phyloP scores from a whole-genome alignment of 2,113 vertebrate genomes.

The Platichthys stellatus region DNA sequence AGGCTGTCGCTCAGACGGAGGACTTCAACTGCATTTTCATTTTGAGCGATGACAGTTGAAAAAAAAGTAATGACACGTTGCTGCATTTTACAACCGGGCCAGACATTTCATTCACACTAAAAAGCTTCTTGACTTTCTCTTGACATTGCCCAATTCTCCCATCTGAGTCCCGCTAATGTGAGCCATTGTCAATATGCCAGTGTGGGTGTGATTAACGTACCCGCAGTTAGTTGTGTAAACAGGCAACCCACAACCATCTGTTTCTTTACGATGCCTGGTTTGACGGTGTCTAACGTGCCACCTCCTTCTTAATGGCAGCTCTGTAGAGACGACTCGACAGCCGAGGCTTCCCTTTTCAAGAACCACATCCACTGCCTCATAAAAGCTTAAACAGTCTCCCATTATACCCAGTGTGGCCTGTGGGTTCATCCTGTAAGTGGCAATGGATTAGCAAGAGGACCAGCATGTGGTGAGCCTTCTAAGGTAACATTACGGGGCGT shows the following conservation, averaged over 20 bases:
- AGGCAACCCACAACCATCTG: conserved; percentile 59
- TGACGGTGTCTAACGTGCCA: conserved; percentile 44
- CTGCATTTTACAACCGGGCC: conserved; percentile 20
- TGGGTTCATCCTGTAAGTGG: conserved; percentile 18
- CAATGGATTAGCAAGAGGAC: conserved; percentile 23
- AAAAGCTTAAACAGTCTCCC: conserved; percentile 33
- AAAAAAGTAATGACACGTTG: conserved; percentile 17
- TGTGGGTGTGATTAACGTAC: conserved; percentile 54
- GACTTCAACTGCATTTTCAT: background rate
- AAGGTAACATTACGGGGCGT: conserved; percentile 8
- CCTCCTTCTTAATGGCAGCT: conserved; percentile 38
- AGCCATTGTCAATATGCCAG: conserved; percentile 46
- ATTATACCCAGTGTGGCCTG: conserved; percentile 15
- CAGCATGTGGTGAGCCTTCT: background rate
- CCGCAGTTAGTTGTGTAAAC: conserved; percentile 64
- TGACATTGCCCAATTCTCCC: conserved; percentile 63
- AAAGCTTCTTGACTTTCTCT: conserved; percentile 68
- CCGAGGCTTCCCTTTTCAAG: conserved; percentile 32
- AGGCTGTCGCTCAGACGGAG: conserved; percentile 10
- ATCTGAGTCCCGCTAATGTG: conserved; percentile 53
- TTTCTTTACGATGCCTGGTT: conserved; percentile 55
- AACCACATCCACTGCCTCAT: conserved; percentile 27
- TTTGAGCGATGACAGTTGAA: conserved; percentile 2
- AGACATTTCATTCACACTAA: conserved; percentile 56
- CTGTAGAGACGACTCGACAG: conserved; percentile 38